Base-by-base conservation (phyloP, 2,113 vertebrate species). In the Apodemus speciosus region DNA sequence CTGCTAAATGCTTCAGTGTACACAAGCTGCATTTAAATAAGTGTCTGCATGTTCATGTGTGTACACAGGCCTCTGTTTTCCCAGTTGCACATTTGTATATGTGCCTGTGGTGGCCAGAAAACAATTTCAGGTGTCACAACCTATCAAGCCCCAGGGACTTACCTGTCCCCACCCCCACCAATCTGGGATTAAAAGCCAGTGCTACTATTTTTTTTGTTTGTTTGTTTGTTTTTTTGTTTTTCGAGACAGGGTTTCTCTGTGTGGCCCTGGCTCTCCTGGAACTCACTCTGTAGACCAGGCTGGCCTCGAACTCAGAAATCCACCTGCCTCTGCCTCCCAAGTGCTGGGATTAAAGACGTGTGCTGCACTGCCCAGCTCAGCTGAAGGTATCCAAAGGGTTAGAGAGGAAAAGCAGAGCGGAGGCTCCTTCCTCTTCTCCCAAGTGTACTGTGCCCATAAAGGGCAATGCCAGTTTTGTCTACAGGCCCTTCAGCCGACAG, bases 311-410 rank as follows among this genome's bases (percentile, higher is more conserved):
- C n/a, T n/a, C n/a, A n/a, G n/a, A n/a, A n/a, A n/a, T n/a, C n/a
- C n/a, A n/a, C n/a, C n/a, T n/a, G n/a, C n/a, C 68, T 20, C 35
- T 38, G n/a, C 68, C 68, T 38, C 18, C 35, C 18, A 38, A 71
- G 35, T 71, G 68, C 68, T 71, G 35, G n/a, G n/a, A 38, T 71
- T 69, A n/a, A n/a, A n/a, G 35, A 46, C 43, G 68, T 16, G 3
- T 69, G 35, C 35, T 18, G 35, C 35, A n/a, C 68, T n/a, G 16
- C 35, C 35, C 68, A n/a, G 16, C 35, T n/a, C 99, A 77, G 98
- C 98, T 72, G 99, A 99, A 97, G 99, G 98, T 99, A 97, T 94
- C 96, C 79, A 27, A 85, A 73, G 46, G 43, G 62, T 83, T 85
- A 80, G n/a, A 83, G 62, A 75, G 32, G 75, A 64, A 72, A 76